Evolutionary conservation across 2,888 invertebrate species (phyloP).

Genomic region (Lagria hirta): DNA sequence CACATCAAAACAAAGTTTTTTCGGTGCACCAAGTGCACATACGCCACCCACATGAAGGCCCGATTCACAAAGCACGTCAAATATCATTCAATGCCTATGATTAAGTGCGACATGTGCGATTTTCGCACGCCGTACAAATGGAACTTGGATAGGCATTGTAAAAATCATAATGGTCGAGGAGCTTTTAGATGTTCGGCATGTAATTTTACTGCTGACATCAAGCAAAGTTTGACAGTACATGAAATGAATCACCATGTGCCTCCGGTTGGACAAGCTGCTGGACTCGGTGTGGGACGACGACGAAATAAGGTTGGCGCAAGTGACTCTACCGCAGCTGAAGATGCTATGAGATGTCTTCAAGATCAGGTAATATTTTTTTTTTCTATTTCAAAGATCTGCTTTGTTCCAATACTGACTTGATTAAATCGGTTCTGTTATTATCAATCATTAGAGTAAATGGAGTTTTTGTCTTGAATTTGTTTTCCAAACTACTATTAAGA

Average conservation of each 20-base stretch:
- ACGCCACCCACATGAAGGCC: slow-evolving; percentile 86
- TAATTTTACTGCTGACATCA: slow-evolving; percentile 88
- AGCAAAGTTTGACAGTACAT: slow-evolving; percentile 88
- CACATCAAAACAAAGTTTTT: slow-evolving; percentile 78
- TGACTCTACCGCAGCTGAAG: slow-evolving; percentile 59
- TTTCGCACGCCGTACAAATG: slow-evolving; percentile 91
- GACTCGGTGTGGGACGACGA: slow-evolving; percentile 60
- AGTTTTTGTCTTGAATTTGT: too few species aligned
- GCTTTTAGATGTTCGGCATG: slow-evolving; percentile 83
- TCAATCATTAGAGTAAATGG: too few species aligned
- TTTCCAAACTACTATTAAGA: too few species aligned
- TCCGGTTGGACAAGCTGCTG: slow-evolving; percentile 69
- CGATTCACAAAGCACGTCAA: slow-evolving; percentile 91
- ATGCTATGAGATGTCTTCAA: slow-evolving; percentile 37
- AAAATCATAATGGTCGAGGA: slow-evolving; percentile 84
- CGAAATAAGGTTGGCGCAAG: slow-evolving; percentile 76
- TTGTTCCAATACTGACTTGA: too few species aligned
- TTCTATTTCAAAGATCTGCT: too few species aligned
- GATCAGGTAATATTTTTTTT: slow-evolving; percentile 18
- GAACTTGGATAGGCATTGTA: slow-evolving; percentile 92
- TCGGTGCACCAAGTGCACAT: slow-evolving; percentile 82
- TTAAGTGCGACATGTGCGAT: slow-evolving; percentile 90
- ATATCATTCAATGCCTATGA: slow-evolving; percentile 93
- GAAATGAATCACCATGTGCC: slow-evolving; percentile 89
- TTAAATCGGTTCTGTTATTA: too few species aligned